Evolutionary conservation across 2,797 vertebrate genomes (phyloP), one percentile per base, ranked within the genome.

Genomic region (Gadopsis marmoratus): DNA sequence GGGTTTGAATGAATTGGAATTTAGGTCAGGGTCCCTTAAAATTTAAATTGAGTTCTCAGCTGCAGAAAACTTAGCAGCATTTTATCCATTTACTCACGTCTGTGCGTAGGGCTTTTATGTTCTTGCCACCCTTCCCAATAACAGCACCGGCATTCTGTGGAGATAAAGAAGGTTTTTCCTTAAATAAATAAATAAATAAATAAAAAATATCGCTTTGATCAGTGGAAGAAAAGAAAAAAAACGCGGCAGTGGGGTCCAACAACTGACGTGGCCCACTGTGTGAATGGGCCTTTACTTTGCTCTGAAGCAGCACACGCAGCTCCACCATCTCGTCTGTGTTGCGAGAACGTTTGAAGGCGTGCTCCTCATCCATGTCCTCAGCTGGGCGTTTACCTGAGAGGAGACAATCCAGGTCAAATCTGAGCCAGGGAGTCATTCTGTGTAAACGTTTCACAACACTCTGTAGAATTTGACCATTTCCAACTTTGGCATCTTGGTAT

Each of bases 91-190:
- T 96, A 99, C 98, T 99, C 96, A 99, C 98, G 74, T 99, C 98
- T 91, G 97, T 99, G 92, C 98, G 97, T 73, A 99, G 96, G 37
- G 98, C 97, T 94, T 99, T 99, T 95, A 99, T 99, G 94, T 99
- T 99, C 96, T 99, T 99, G 89, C 98, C 98, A 91, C 97, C 98
- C 94, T 99, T 99, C 86, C 98, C 98, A 88, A 99, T 99, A 87
- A 99, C 97, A 85, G 98, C 98, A 75, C 98, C 98, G 74, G 98
- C 98, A 89, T 99, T 99, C 98, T 99, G 91, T 66, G 90, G 90
- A 89, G 81, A 21, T 77, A 78, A 8, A 54, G 31, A 23, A n/a
- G 21, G n/a, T 31, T 58, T 58, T 75, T 41, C 50, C 55, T 84
- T 53, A 67, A 7, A 54, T 58, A 56, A 33, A 60, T 26, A 26